These are phyloP conservation scores for Noctua pronuba DNA, from an alignment of 2,888 invertebrate species.

Conservation along the genomic window DNA sequence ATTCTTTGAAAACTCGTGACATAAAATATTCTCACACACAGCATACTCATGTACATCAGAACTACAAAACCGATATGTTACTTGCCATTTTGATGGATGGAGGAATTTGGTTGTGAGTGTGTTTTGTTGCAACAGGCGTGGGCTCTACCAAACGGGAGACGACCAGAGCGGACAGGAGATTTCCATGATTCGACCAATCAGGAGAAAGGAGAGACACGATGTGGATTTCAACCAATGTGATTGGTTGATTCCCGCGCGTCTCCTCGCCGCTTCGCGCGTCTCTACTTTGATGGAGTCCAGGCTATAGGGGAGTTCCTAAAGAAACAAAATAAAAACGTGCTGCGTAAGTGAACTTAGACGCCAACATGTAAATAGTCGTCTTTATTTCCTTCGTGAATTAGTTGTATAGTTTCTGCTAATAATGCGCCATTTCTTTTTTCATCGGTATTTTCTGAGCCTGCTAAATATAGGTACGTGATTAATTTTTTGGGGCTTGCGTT, in stretches of 20 bases:
- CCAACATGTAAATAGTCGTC: conserved; percentile 21
- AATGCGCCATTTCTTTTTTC: background rate
- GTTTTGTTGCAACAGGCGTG: too few species aligned
- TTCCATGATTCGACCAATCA: background rate
- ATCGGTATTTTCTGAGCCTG: background rate
- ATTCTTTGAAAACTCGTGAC: background rate
- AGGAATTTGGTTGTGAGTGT: background rate
- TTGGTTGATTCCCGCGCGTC: too few species aligned
- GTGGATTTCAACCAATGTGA: too few species aligned
- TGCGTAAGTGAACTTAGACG: conserved; percentile 5
- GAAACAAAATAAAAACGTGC: background rate
- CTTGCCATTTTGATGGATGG: too few species aligned
- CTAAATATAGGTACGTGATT: too few species aligned
- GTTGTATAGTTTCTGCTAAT: background rate
- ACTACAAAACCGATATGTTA: background rate
- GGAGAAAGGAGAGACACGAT: too few species aligned
- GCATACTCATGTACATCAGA: background rate
- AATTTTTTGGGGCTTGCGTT: background rate
- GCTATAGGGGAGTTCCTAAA: background rate
- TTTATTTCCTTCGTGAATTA: background rate
- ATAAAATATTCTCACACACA: background rate
- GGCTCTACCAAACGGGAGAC: background rate
- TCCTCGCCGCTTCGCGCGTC: too few species aligned
- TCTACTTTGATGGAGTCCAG: too few species aligned
- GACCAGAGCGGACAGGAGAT: background rate